Evolutionary conservation across 2,113 vertebrate genomes (phyloP), one percentile per base, ranked within the genome.

Genomic region (Leuciscus idus): DNA sequence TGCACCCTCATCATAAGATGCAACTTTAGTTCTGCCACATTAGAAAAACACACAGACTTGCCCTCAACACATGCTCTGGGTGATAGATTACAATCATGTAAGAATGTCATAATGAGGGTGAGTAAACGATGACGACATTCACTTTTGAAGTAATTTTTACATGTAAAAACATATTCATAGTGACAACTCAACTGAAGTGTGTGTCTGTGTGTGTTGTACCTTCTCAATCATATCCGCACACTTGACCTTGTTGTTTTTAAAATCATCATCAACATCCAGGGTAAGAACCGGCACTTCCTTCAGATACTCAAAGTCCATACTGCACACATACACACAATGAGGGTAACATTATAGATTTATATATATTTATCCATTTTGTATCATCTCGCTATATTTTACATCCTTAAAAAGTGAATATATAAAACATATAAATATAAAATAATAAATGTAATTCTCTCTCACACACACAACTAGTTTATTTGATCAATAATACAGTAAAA

Each of bases 251-350:
- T 94, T 90, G 28, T 88, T 86, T 88, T 93, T 96, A 89, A 99
- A 98, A 68, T 97, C 95, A 88, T 98, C 97, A 12, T 96, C 96
- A 36, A 97, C 97, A 26, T 99, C 98, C 8, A 99, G 82, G 0
- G 95, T 97, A 90, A 99, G 91, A 83, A 99, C 55, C 0, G 98
- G 98, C 48, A 98, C 91, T 26, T 96, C 92, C 23, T 92, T 95
- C 0, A 99, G 95, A 88, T 97, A 98, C 12, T 96, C 93, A 91
- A 96, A 99, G 74, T 97, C 95, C 23, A 90, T 96, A 66, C 98
- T 99, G 93, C 66, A 88, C 15, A 76, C 43, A 76, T 7, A 70
- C 73, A 75, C 61, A 66, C 62, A 30, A 68, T 4, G 6, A 6
- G 64, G 6, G 64, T 6, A 55, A 55, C 52, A 55, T 21, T 17